phyloP scores from a whole-genome alignment of 2,888 invertebrate genomes.

The Philhelius pedissequus region DNA sequence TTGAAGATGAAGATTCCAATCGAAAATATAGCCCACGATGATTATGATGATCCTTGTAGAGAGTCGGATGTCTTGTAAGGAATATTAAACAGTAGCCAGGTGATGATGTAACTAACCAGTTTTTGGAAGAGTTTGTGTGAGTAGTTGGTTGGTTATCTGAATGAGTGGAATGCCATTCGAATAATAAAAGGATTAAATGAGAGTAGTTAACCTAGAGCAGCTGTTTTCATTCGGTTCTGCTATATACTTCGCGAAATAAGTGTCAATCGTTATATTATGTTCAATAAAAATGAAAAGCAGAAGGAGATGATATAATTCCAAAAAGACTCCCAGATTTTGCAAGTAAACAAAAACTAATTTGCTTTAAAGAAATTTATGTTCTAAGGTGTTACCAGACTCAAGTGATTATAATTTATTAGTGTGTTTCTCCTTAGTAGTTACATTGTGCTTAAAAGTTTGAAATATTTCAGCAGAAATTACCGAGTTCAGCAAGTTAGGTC shows the following conservation, averaged over 20 bases:
- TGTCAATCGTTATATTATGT: conserved; percentile 3
- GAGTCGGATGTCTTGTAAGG: conserved; percentile 26
- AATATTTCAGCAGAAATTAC: too few species aligned
- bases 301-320: conserved; percentile 12
- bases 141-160: neutral
- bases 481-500: too few species aligned
- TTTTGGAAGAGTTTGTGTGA: neutral
- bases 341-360: neutral
- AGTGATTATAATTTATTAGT: too few species aligned
- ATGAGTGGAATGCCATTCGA: neutral
- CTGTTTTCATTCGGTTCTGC: neutral
- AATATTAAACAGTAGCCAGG: conserved; percentile 67
- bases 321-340: conserved; percentile 4
- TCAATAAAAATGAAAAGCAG: neutral
- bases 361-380: neutral
- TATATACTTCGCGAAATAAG: neutral
- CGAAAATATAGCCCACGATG: conserved; percentile 27
- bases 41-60: neutral
- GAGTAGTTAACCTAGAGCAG: conserved; percentile 1
- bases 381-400: neutral
- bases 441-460: too few species aligned
- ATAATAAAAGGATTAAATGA: conserved; percentile 40
- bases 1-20: conserved; percentile 67
- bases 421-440: too few species aligned
- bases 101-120: conserved; percentile 60